A percentile compares a stretch with the other conserved stretches of the same genome.
These are phyloP conservation scores for Thinocorus orbignyianus DNA, from an alignment of 2,113 vertebrate species.

Conservation along the genomic window DNA sequence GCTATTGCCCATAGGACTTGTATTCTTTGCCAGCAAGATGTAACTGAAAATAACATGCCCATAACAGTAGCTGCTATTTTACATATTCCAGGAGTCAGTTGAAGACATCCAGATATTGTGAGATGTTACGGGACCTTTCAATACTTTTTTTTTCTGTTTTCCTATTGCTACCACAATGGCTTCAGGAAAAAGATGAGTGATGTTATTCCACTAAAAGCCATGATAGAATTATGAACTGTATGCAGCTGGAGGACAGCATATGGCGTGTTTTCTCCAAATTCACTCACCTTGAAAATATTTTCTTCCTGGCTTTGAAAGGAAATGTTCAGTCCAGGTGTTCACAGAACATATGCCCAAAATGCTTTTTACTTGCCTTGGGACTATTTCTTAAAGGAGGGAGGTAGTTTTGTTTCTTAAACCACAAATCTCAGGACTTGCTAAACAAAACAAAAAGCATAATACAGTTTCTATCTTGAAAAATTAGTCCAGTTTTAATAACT, in stretches of 20 bases:
- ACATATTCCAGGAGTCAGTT: background rate
- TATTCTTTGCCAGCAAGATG: background rate
- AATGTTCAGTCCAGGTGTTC: background rate
- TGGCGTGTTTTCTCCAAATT: background rate
- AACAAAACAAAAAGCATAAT: background rate
- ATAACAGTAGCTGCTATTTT: background rate
- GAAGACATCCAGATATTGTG: background rate
- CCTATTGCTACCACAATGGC: background rate
- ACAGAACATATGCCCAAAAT: background rate
- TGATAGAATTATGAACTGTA: background rate
- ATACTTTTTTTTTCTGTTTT: background rate
- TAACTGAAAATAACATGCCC: background rate
- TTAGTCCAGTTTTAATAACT: background rate
- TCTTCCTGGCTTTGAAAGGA: background rate
- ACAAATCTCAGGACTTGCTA: background rate
- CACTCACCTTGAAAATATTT: background rate
- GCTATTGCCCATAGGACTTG: background rate
- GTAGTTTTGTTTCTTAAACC: background rate
- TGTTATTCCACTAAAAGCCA: background rate
- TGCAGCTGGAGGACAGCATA: background rate
- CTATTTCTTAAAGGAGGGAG: background rate
- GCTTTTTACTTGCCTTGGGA: background rate
- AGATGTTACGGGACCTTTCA: background rate
- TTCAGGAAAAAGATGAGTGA: background rate
- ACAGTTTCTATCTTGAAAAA: background rate